Conservation (phyloP, 1,140 invertebrate species). For the Polypedilum pembai region DNA sequence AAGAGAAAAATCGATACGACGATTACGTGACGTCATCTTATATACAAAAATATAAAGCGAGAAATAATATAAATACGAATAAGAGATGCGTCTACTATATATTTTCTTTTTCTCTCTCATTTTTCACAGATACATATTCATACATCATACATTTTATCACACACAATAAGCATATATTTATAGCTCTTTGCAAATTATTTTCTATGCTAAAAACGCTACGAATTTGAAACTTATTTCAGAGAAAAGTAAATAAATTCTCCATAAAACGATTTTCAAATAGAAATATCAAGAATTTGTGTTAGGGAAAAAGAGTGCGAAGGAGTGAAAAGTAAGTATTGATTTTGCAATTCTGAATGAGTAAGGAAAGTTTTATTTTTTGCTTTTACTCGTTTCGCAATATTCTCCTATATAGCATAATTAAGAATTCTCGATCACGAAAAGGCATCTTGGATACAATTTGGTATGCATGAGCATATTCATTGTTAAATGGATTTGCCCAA, state of each 20-base stretch:
- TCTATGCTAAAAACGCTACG: neutral
- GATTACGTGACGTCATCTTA: constrained; percentile 24
- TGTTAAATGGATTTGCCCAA: constrained; percentile 27
- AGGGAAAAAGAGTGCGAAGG: neutral
- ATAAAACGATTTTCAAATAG: neutral
- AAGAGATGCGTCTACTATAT: neutral
- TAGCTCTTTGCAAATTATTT: neutral
- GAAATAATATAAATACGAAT: neutral
- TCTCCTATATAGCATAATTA: constrained; percentile 18
- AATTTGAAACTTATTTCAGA: neutral
- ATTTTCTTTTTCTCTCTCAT: neutral
- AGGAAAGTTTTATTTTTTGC: constrained; percentile 10
- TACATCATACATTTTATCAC: neutral
- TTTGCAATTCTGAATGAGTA: constrained; percentile 18
- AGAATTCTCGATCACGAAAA: constrained; percentile 23
- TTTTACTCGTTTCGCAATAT: neutral
- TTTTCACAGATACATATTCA: neutral
- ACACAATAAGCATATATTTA: neutral
- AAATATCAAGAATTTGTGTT: too few relatives aligned
- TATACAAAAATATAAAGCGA: neutral
- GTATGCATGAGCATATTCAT: constrained; percentile 22
- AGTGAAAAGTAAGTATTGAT: neutral
- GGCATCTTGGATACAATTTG: constrained; percentile 15
- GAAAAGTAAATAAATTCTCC: neutral
- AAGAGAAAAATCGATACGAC: constrained; percentile 19